Conservation (phyloP, 1,140 invertebrate genomes). For the Scylla paramamosain region DNA sequence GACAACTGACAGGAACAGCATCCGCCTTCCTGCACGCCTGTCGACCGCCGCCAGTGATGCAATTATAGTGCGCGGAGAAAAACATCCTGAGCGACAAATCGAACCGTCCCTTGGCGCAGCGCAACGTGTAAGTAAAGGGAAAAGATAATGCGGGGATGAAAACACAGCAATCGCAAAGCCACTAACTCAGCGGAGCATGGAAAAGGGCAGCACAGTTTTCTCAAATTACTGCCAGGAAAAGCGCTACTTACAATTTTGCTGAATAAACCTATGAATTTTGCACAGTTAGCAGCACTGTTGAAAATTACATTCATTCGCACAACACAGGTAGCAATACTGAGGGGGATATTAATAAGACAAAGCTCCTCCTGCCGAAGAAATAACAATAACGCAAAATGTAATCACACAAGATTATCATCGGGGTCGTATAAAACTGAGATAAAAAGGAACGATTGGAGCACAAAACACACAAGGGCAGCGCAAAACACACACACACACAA, state of each 20-base stretch:
- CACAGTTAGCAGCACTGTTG: not conserved
- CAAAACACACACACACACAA: too few species aligned
- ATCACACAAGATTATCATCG: too few species aligned
- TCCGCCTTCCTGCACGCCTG: not conserved
- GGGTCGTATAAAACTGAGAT: not conserved
- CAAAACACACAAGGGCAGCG: too few species aligned
- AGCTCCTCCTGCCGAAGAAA: not conserved
- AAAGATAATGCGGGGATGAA: not conserved
- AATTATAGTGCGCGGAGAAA: not conserved
- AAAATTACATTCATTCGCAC: not conserved
- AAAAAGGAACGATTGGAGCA: not conserved
- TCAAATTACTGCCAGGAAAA: not conserved
- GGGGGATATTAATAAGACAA: not conserved
- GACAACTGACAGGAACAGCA: not conserved
- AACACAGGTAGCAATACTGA: not conserved
- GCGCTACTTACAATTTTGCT: not conserved
- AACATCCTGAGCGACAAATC: constrained; percentile 3
- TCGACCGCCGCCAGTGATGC: constrained; percentile 3
- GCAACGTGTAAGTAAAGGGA: not conserved
- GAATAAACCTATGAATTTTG: not conserved
- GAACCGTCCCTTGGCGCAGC: not conserved
- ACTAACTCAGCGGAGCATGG: not conserved
- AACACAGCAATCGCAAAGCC: not conserved
- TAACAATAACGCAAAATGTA: too few species aligned
- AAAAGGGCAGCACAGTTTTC: not conserved